Base-by-base conservation (phyloP, 2,888 invertebrate species). In the Orthosia gothica region DNA sequence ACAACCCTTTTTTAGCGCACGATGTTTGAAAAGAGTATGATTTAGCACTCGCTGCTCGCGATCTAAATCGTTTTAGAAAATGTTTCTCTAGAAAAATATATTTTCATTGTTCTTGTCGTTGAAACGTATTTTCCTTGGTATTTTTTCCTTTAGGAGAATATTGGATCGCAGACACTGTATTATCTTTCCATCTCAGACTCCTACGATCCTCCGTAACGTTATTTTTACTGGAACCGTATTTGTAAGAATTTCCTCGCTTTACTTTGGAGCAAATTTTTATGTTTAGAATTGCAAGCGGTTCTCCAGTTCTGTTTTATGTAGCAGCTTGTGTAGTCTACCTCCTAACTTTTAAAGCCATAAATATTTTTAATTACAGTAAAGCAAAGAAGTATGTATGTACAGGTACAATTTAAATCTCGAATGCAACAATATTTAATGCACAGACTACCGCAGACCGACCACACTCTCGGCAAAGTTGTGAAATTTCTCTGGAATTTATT, bases 51-150 rank as follows among this genome's bases (percentile, higher is more conserved):
- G 59, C 57, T 63, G 59, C 58, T 65, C 45, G 61, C 55, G 57
- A 67, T 74, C 64, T 76, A 79, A 84, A 79, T 75, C 70, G 62
- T 68, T 85, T 76, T 58, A 78, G 69, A 80, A 80, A 81, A 66
- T 64, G 47, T 62, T 70, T n/a, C 47, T 47, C 64, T 49, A 40
- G 45, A 49, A 73, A 71, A 47, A 74, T 71, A 73, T 78, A 76
- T 72, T 76, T 75, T 77, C 72, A 74, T 74, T 75, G 70, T 79
- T 74, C 67, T 67, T 63, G 69, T 69, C 58, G 66, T 67, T 26
- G 55, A 67, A 55, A 20, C 50, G 72, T 64, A 70, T 79, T 76
- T 76, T 70, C 63, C 54, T 70, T 54, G 59, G 67, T 68, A 75
- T 72, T 83, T 66, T 74, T 67, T 61, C 57, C n/a, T 70, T 63